A percentile compares a stretch with the other conserved stretches of the same genome.
Evolutionary conservation across 2,797 vertebrate genomes (phyloP).

Genomic region (Acrossocheilus fasciatus): DNA sequence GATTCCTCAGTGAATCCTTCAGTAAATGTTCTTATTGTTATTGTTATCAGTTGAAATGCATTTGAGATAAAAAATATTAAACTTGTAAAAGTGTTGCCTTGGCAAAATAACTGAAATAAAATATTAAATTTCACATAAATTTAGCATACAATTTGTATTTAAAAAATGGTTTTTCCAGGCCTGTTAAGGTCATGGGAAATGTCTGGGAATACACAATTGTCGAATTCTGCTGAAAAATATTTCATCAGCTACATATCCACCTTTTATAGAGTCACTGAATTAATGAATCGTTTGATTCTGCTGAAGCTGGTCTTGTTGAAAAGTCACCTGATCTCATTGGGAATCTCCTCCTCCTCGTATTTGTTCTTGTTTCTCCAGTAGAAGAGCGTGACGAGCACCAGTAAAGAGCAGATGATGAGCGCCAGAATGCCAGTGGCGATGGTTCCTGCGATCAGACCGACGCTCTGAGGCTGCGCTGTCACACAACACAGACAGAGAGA

Average conservation of each 20-base stretch:
- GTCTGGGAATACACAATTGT: too few relatives aligned
- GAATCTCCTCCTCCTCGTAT: slow-evolving; percentile 97
- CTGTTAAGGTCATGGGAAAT: too few relatives aligned
- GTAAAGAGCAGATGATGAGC: slow-evolving; percentile 86
- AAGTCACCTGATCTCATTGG: slow-evolving; percentile 95
- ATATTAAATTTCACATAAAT: not conserved
- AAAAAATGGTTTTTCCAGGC: not conserved
- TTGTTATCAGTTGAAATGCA: too few relatives aligned
- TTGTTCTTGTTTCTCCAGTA: slow-evolving; percentile 98
- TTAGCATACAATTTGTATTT: not conserved
- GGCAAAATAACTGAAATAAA: not conserved
- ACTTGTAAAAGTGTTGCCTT: too few relatives aligned
- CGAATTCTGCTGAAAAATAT: not conserved
- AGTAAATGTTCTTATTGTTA: not conserved
- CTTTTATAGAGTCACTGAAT: not conserved
- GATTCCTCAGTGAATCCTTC: not conserved
- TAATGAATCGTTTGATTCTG: not conserved
- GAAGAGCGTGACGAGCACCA: slow-evolving; percentile 89
- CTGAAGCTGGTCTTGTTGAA: not conserved
- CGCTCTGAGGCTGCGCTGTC: slow-evolving; percentile 90
- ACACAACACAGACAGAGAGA: slow-evolving; percentile 59
- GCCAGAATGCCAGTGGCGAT: slow-evolving; percentile 87
- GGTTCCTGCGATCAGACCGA: slow-evolving; percentile 91
- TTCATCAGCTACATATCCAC: not conserved
- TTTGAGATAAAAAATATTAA: too few relatives aligned